These are phyloP conservation scores for Aphelocoma coerulescens DNA, from an alignment of 2,113 vertebrate genomes.

Conservation along the genomic window DNA sequence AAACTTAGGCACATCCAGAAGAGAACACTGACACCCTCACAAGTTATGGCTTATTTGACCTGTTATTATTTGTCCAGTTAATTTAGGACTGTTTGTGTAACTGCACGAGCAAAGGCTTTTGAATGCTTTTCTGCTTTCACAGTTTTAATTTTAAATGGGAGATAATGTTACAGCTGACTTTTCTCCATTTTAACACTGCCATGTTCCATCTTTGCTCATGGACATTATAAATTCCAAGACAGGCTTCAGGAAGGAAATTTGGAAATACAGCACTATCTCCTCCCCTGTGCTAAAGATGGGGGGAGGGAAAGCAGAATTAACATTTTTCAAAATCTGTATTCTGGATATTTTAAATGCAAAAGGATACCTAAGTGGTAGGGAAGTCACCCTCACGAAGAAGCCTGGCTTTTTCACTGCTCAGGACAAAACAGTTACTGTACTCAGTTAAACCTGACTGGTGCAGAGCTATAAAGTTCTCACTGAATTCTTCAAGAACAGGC, in stretches of 20 bases:
- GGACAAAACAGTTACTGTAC: background rate
- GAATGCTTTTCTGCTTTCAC: background rate
- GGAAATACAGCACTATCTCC: background rate
- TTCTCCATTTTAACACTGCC: background rate
- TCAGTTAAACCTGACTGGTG: background rate
- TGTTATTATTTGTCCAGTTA: background rate
- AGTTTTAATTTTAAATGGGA: background rate
- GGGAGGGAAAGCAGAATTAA: background rate
- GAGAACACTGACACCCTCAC: background rate
- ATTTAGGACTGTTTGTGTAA: background rate
- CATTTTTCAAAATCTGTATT: background rate
- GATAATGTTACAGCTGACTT: background rate
- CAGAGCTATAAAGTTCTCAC: background rate
- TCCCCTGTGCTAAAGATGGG: background rate
- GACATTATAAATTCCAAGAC: background rate
- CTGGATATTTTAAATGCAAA: background rate
- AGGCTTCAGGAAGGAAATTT: background rate
- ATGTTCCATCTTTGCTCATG: background rate
- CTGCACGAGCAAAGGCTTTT: background rate
- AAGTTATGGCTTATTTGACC: background rate
- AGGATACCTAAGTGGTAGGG: background rate
- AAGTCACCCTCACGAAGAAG: background rate
- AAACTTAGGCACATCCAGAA: background rate
- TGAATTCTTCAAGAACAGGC: background rate
- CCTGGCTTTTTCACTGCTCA: background rate